A percentile compares a stretch with the other conserved stretches of the same genome.
Evolutionary conservation across 2,797 vertebrate genomes (phyloP).

Genomic region (Parauchenoglanis ngamensis): DNA sequence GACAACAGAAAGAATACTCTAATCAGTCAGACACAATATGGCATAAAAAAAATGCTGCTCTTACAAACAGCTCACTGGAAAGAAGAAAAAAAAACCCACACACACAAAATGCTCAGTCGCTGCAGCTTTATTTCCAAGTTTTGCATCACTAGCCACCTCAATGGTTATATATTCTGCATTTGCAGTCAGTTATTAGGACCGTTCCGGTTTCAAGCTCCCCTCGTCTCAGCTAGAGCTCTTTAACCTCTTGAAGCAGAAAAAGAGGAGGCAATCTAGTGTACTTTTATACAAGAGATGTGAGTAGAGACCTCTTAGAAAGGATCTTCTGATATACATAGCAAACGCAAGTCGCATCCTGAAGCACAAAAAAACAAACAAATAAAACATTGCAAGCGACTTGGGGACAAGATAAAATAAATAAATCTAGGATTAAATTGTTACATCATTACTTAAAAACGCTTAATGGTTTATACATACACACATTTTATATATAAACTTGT

Average conservation of each 20-base stretch:
- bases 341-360: not conserved
- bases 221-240: constrained; percentile 34
- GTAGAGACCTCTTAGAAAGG: not conserved
- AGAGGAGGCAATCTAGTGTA: constrained; percentile 3
- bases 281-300: constrained; percentile 14
- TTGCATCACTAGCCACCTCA: constrained; percentile 75
- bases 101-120: constrained; percentile 62
- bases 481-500: constrained; percentile 78
- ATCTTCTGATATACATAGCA: not conserved
- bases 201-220: constrained; percentile 26
- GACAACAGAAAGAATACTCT: not conserved
- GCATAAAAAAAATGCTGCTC: not conserved
- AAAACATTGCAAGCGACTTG: constrained; percentile 72
- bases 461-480: constrained; percentile 76
- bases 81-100: not conserved
- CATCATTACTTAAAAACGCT: constrained; percentile 69
- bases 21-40: not conserved
- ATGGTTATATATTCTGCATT: constrained; percentile 62
- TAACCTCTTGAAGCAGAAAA: not conserved
- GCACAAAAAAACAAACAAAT: constrained; percentile 64
- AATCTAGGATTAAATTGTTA: constrained; percentile 79
- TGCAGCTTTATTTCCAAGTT: constrained; percentile 77
- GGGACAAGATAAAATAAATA: constrained; percentile 95
- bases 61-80: not conserved
- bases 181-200: constrained; percentile 36